Evolutionary conservation across 2,888 invertebrate genomes (phyloP).

Genomic region (Sesia bembeciformis): DNA sequence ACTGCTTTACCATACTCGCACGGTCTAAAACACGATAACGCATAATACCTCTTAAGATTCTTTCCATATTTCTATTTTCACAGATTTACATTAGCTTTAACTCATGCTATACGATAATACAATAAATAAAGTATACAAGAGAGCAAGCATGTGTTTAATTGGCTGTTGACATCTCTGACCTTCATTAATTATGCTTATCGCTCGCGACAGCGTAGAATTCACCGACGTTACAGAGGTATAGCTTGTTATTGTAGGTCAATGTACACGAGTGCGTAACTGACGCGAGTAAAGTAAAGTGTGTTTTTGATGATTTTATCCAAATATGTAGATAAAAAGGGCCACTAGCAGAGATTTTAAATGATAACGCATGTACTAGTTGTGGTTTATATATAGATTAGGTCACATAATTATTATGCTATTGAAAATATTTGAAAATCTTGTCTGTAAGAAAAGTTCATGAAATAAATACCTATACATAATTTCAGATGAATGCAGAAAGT

Average conservation of each 20-base stretch:
- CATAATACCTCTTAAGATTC: slow-evolving; percentile 92
- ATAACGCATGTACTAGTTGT: no score
- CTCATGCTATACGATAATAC: no score
- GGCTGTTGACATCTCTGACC: slow-evolving; percentile 59
- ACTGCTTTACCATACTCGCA: slow-evolving; percentile 93
- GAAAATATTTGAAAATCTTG: no score
- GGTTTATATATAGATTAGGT: no score
- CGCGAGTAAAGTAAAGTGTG: background rate
- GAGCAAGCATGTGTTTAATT: slow-evolving; percentile 11
- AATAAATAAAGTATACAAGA: slow-evolving; percentile 1
- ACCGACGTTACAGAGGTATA: background rate
- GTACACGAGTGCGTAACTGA: background rate
- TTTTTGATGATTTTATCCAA: background rate
- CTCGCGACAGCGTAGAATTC: slow-evolving; percentile 6
- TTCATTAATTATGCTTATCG: slow-evolving; percentile 57
- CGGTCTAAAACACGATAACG: slow-evolving; percentile 87
- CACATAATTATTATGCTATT: no score
- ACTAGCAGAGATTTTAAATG: no score
- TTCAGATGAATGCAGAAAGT: slow-evolving; percentile 48
- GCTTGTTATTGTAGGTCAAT: slow-evolving; percentile 6
- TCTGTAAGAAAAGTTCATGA: no score
- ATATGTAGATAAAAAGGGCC: background rate
- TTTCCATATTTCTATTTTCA: slow-evolving; percentile 77
- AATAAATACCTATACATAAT: slow-evolving; percentile 1
- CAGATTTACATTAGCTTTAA: slow-evolving; percentile 10